Evolutionary conservation across 2,113 vertebrate species (phyloP), one percentile per base, ranked within the genome.

Genomic region (Rutilus rutilus): DNA sequence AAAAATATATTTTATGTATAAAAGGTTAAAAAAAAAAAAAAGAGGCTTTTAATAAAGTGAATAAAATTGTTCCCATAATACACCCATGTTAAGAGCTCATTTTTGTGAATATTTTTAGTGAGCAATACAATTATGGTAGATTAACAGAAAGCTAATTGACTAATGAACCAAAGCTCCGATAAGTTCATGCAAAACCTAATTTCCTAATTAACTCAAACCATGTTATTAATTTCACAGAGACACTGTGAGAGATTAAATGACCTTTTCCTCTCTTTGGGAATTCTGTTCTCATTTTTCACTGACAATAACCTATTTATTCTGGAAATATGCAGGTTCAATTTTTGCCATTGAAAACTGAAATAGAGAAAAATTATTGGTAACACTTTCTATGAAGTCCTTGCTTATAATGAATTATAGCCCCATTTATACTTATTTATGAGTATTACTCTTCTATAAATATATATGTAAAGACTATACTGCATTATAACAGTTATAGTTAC

Each of bases 231-330:
- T 7, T 65, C 59, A 64, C 14, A 27, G 36, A 64, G 39, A 19
- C 78, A 27, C 36, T 33, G 30, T 42, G 78, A 60, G 59, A 82
- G 27, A 82, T 69, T 69, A 82, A 69, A 82, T 54, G 47, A 83
- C 81, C 81, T 59, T 59, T 83, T 59, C 65, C 33, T 83, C 65
- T 54, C 65, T 39, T 71, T 73, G 81, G 65, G 65, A 59, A 57
- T 42, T 57, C 17, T 17, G 14, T 54, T 39, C 30, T 83, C 2
- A 83, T 83, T 83, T 83, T 47, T 47, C 39, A 45, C 2, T 65
- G 59, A 19, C 19, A 65, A 65, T 17, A 65, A 50, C 39, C 60
- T 71, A 2, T 25, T 80, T 65, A 27, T 81, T 64, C n/a, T 47
- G n/a, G 65, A 64, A 64, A 45, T 2, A 80, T 17, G 59, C 36